Conservation (phyloP, 2,797 vertebrate genomes). For the Paedocypris micromegethes region DNA sequence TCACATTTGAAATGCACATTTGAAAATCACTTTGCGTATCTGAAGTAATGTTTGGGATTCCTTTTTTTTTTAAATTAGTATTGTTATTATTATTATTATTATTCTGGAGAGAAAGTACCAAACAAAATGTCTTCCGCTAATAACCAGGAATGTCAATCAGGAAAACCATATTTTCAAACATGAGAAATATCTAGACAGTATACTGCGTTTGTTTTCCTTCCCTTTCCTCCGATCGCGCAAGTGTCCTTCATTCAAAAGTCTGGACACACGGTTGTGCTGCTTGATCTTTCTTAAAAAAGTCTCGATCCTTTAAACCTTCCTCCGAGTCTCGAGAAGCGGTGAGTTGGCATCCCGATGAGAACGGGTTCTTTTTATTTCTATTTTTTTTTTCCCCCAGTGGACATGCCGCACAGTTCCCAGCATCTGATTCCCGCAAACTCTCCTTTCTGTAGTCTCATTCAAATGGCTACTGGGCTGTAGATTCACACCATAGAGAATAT, state of each 20-base stretch:
- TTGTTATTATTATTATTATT: no score
- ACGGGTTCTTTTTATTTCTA: slow-evolving; percentile 40
- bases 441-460: slow-evolving; percentile 42
- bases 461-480: slow-evolving; percentile 46
- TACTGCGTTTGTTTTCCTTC: slow-evolving; percentile 65
- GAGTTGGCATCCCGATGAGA: slow-evolving; percentile 51
- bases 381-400: slow-evolving; percentile 42
- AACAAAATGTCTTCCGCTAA: slow-evolving; percentile 38
- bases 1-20: slow-evolving; percentile 59
- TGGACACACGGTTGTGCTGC: slow-evolving; percentile 65
- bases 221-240: slow-evolving; percentile 62
- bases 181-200: slow-evolving; percentile 79
- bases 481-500: slow-evolving; percentile 54
- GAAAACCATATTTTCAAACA: slow-evolving; percentile 65
- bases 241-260: slow-evolving; percentile 68
- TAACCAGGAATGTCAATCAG: slow-evolving; percentile 68
- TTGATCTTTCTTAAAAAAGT: slow-evolving; percentile 64
- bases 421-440: slow-evolving; percentile 49
- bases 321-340: slow-evolving; percentile 44
- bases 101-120: slow-evolving; percentile 31
- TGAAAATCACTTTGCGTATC: slow-evolving; percentile 44
- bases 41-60: slow-evolving; percentile 38
- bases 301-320: slow-evolving; percentile 22
- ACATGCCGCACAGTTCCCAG: slow-evolving; percentile 50
- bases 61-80: slow-evolving; percentile 25